phyloP scores from a whole-genome alignment of 2,113 vertebrate genomes.

The Sakesphorus luctuosus region DNA sequence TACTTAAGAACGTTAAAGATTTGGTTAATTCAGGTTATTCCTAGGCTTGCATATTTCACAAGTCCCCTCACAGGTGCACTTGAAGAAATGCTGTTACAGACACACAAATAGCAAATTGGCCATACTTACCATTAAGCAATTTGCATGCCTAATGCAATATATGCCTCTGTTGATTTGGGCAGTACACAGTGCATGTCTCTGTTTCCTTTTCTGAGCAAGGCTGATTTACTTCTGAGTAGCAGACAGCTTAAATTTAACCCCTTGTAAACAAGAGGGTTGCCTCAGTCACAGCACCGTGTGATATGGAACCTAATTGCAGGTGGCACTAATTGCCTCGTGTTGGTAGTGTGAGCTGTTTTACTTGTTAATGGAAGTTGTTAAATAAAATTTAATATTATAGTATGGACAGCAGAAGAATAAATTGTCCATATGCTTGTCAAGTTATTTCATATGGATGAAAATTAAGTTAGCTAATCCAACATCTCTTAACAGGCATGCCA shows the following conservation, averaged over 20 bases:
- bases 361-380: neutral
- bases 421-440: neutral
- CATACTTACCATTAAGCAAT: neutral
- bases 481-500: neutral
- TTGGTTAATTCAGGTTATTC: neutral
- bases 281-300: neutral
- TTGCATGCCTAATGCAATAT: neutral
- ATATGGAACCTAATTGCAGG: neutral
- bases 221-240: neutral
- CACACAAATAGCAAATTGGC: neutral
- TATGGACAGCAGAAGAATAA: neutral
- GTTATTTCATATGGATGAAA: neutral
- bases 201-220: neutral
- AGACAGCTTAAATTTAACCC: neutral
- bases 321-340: neutral
- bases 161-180: neutral
- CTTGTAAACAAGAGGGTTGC: neutral
- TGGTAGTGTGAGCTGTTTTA: neutral
- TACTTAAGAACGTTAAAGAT: neutral
- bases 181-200: neutral
- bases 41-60: neutral
- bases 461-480: neutral
- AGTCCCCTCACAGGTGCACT: neutral
- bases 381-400: neutral
- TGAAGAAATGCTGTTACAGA: neutral